These are phyloP conservation scores for Hedya salicella DNA, from an alignment of 2,888 invertebrate species.

Conservation along the genomic window DNA sequence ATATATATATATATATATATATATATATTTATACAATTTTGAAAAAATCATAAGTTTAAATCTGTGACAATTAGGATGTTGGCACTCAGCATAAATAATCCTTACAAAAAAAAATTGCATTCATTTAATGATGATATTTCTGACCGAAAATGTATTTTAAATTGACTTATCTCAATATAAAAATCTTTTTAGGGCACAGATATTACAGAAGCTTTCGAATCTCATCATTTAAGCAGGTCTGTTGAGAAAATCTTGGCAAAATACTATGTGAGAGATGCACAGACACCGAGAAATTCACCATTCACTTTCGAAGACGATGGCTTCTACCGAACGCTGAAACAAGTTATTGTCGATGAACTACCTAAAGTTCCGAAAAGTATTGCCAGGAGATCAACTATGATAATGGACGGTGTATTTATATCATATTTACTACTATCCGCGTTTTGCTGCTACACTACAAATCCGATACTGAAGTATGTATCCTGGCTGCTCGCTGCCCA, in stretches of 20 bases:
- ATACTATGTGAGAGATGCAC: conserved; percentile 87
- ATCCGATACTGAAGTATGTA: conserved; percentile 59
- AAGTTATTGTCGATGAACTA: conserved; percentile 80
- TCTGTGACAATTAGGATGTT: too few relatives aligned
- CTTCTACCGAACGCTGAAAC: conserved; percentile 89
- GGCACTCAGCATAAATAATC: too few relatives aligned
- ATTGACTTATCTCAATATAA: too few relatives aligned
- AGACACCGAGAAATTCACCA: conserved; percentile 87
- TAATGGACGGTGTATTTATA: conserved; percentile 70
- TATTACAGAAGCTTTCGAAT: conserved; percentile 87
- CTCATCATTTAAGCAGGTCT: conserved; percentile 80
- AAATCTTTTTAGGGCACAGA: conserved; percentile 83
- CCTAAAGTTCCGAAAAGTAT: conserved; percentile 76
- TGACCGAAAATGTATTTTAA: too few relatives aligned
- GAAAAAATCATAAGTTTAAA: too few relatives aligned
- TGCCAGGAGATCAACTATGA: conserved; percentile 55
- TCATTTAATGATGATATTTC: too few relatives aligned
- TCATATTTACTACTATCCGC: conserved; percentile 67
- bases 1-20: too few relatives aligned
- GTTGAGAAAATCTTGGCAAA: conserved; percentile 86
- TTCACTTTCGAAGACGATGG: conserved; percentile 90
- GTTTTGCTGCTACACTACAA: conserved; percentile 59
- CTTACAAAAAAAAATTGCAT: too few relatives aligned
- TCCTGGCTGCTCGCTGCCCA: conserved; percentile 70
- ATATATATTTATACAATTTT: too few relatives aligned